Base-by-base conservation (phyloP, 2,888 invertebrate genomes). In the Philhelius pedissequus region DNA sequence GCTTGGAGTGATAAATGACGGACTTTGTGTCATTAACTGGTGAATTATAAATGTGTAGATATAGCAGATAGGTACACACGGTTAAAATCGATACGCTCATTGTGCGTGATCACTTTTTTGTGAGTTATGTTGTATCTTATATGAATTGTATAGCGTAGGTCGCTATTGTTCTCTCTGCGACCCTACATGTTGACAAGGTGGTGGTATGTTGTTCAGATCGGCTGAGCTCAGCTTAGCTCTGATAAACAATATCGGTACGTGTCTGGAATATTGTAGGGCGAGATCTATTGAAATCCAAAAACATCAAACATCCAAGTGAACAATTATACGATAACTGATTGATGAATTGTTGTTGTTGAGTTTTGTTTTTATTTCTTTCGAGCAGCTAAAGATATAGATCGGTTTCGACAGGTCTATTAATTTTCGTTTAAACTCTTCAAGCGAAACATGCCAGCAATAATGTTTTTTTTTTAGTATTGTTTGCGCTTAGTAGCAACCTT, bases 121-220 rank as follows among this genome's bases (percentile, higher is more conserved):
- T 71, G n/a, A 20, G 22, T 54, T 62, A 18, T 52, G 54, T 54
- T 60, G 54, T 62, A 64, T 48, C 48, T 60, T 45, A 45, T 45
- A 45, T 38, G 54, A 22, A 52, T 71, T 75, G 32, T 62, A 20
- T 52, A 60, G 40, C 25, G 52, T 56, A 43, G 56, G 62, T 50
- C 43, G 79, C 79, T 83, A 20, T 83, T 79, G 83, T 79, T 64
- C 69, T 64, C 69, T 43, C 43, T 9, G 48, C 74, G 83, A 83
- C 83, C 83, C 83, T 79, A 74, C 83, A 79, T 83, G 83, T 83
- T 83, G 83, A 83, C 83, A 83, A 83, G 83, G 83, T 83, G 83
- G 35, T 52, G 4, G 52, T 56, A n/a, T n/a, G 20, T 18, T 78
- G 69, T 71, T 77, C 25, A 76, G 69, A 68, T 77, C 25, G 71